Conservation (phyloP, 1,140 invertebrate genomes). For the Dolichoris vasculosae region DNA sequence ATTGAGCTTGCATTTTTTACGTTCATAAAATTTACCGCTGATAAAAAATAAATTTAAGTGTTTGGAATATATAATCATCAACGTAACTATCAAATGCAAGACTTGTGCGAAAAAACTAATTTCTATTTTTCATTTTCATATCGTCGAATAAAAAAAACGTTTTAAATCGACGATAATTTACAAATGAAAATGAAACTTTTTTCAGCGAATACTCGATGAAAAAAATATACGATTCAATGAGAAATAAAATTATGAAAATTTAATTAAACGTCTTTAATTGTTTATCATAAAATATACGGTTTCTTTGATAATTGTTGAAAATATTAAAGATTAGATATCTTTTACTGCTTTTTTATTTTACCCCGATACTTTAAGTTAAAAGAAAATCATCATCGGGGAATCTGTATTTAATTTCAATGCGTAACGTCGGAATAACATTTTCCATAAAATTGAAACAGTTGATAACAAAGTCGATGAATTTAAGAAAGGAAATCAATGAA, state of each 20-base stretch:
- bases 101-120: background rate
- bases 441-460: background rate
- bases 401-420: background rate
- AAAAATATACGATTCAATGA: background rate
- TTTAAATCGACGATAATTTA: background rate
- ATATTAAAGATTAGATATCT: background rate
- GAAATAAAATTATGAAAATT: background rate
- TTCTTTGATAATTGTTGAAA: background rate
- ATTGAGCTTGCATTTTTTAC: background rate
- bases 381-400: background rate
- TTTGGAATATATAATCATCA: background rate
- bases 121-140: slow-evolving; percentile 5
- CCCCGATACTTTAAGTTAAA: background rate
- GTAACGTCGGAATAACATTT: background rate
- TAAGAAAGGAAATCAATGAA: background rate
- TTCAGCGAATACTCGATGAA: background rate
- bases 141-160: background rate
- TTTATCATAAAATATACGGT: background rate
- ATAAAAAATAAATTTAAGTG: slow-evolving; percentile 1
- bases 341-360: background rate
- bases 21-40: background rate
- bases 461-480: background rate
- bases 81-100: background rate
- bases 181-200: background rate
- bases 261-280: background rate